Evolutionary conservation across 2,113 vertebrate genomes (phyloP), one percentile per base, ranked within the genome.

Genomic region (Stictonetta naevosa): DNA sequence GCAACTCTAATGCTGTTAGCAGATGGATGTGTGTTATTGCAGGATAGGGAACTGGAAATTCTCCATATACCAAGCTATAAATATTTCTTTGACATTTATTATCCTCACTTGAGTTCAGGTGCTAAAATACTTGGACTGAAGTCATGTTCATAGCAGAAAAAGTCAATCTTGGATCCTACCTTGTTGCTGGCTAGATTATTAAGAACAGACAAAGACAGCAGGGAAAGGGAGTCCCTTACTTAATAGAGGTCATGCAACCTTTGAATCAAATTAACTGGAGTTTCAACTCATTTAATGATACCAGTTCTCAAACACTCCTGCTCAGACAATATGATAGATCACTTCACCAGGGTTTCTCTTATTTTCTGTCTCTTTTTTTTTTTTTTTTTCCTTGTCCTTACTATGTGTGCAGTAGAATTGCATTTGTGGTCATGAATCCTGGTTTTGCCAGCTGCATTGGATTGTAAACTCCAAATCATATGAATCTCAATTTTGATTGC

Each of bases 21-120:
- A 99, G 99, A 99, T 99, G 99, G 98, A 98, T 95, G 96, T 95
- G 96, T 97, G 97, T 99, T 98, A 99, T 98, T 98, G 98, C 97
- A 98, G 98, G 97, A 96, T 86, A 92, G 99, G 98, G 99, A 99
- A 98, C 98, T 99, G 98, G 98, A 99, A 98, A 98, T 98, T 99
- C 98, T 99, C 98, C 98, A 98, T 98, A 98, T 98, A 99, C 98
- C 96, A 97, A 96, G 77, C 98, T 98, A 98, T 99, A 99, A 99
- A 99, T 99, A 99, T 98, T 98, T 97, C 95, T 90, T 78, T 98
- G 99, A 99, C 98, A 97, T 99, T 99, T 99, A 99, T 98, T 98
- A 98, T 98, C 97, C 99, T 99, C 98, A 86, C 98, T 98, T 98
- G 99, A 98, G 95, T 98, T 99, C 98, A 99, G 99, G 99, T 99